Evolutionary conservation across 2,888 invertebrate genomes (phyloP), one percentile per base, ranked within the genome.

Genomic region (Apamea epomidion): DNA sequence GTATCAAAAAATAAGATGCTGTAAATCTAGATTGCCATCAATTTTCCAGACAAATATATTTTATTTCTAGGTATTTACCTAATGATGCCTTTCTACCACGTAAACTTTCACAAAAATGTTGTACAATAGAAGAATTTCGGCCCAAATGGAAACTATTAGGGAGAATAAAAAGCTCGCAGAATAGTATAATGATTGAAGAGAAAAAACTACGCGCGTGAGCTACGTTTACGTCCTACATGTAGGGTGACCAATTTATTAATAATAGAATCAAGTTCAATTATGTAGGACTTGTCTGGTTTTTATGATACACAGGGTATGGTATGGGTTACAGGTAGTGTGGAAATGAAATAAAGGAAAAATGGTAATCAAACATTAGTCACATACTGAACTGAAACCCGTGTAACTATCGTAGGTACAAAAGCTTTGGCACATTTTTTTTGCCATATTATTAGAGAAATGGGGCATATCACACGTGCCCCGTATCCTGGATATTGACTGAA

Each of bases 201-300:
- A 84, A 89, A 86, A 87, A 85, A 81, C 71, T 79, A 84, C 79
- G 84, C 87, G 91, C 90, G 92, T 91, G 91, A 86, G 90, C 70
- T 74, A 84, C 85, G 85, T 90, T 89, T 86, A 87, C 60, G 69
- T 58, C n/a, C 58, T 45, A 74, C 29, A 29, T 32, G 80, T 87
- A 82, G 89, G 87, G 89, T 85, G 76, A 80, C 88, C 74, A 76
- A 76, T 42, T 75, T 16, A 29, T 32, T 29, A 68, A 10, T 12
- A 37, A 6, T 74, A 37, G 2, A 29, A 48, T 48, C 2, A 58
- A 48, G 21, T 25, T 32, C 54, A 54, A 32, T 62, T 12, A 32
- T 3, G 0, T 14, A 29, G n/a, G 25, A 12, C 5, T n/a, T 37
- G 16, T 51, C 51, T 32, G 25, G 25, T 16, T 80, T 37, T 37